Evolutionary conservation across 2,888 invertebrate species (phyloP), one percentile per base, ranked within the genome.

Genomic region (Reticulitermes lucifugus): DNA sequence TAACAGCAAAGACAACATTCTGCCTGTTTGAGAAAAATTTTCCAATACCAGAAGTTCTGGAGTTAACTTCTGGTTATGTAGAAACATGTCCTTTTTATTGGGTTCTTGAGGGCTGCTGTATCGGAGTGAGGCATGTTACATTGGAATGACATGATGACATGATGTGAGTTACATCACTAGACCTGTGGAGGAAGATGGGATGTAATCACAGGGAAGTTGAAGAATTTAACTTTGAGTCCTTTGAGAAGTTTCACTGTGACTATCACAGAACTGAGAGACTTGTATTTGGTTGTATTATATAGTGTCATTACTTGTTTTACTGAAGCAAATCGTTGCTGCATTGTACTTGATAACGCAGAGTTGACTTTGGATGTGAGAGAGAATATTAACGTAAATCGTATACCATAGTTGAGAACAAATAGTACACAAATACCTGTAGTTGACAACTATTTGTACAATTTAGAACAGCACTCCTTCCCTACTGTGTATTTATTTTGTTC

Each of bases 361-460:
- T 55, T 46, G 79, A 79, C 43, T 65, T n/a, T 25, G 65, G 25
- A 65, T 65, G 65, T 2, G n/a, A 65, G 65, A 65, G 25, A 65
- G 65, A 65, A 46, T 77, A 51, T 77, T 46, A 22, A 46, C 14
- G 22, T 77, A 77, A 77, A 4, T 51, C n/a, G 25, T 77, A 51
- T 46, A 46, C 21, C 77, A 35, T 75, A 75, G 46, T 18, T 75
- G 22, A 75, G 9, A 75, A n/a, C 35, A 43, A 81, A 25, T 70
- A 70, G 21, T 70, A 70, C 29, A 41, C 25, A 41, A 70, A 25
- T 79, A 65, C 65, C 51, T 25, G 25, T 81, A 81, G 81, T 81
- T 81, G 46, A 81, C 65, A 81, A n/a, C 70, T 70, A 21, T 81
- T 70, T 70, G 70, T 81, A 46, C n/a, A 65, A 25, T n/a, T 65